Conservation (phyloP, 2,888 invertebrate species). For the Diloba caeruleocephala region DNA sequence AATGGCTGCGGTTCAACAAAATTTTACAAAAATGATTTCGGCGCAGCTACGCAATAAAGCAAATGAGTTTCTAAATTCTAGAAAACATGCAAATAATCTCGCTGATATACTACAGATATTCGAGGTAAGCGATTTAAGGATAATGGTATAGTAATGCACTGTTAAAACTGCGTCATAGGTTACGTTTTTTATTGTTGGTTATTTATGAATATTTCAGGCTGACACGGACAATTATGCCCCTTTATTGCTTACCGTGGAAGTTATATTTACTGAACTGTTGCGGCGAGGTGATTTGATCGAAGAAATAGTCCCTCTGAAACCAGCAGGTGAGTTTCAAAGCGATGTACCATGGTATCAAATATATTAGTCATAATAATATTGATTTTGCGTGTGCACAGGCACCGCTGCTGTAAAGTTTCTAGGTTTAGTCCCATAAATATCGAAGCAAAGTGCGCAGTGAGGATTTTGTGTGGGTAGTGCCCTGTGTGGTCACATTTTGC, state of each 20-base stretch:
- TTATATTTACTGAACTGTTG: conserved; percentile 91
- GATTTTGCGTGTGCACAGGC: conserved; percentile 60
- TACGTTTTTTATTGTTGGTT: conserved; percentile 62
- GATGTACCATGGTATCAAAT: conserved; percentile 44
- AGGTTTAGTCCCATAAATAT: background rate
- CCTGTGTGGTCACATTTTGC: conserved; percentile 56
- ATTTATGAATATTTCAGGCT: conserved; percentile 74
- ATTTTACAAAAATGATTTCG: conserved; percentile 89
- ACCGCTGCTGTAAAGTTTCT: conserved; percentile 9
- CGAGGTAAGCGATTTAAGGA: conserved; percentile 83
- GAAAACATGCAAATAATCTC: conserved; percentile 91
- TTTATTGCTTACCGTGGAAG: conserved; percentile 91
- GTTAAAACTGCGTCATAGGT: conserved; percentile 71
- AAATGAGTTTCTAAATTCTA: conserved; percentile 91
- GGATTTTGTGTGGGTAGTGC: conserved; percentile 24
- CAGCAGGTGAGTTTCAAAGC: conserved; percentile 77
- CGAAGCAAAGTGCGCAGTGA: conserved; percentile 4
- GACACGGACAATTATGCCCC: conserved; percentile 86
- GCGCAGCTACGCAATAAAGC: conserved; percentile 91
- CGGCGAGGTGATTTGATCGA: conserved; percentile 91
- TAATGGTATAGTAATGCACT: conserved; percentile 24
- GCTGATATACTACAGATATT: conserved; percentile 92
- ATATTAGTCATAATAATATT: conserved; percentile 62
- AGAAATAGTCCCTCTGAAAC: conserved; percentile 89
- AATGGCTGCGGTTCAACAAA: conserved; percentile 82